These are phyloP conservation scores for Tangachromis dhanisi DNA, from an alignment of 2,113 vertebrate genomes.

Conservation along the genomic window DNA sequence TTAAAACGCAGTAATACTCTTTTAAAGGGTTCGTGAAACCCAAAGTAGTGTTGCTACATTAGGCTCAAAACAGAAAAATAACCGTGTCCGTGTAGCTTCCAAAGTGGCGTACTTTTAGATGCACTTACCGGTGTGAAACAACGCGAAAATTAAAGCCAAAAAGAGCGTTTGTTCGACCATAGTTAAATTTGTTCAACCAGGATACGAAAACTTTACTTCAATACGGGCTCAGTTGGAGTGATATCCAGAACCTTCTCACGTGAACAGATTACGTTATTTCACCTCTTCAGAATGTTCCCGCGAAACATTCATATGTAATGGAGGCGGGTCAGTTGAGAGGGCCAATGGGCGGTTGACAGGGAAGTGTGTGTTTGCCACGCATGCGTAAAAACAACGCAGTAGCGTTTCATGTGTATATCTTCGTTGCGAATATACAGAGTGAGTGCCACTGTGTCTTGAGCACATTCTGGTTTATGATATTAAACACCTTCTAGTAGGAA, in stretches of 20 bases:
- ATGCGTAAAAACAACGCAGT: neutral
- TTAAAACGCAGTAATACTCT: neutral
- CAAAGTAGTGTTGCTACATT: neutral
- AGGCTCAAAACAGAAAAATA: neutral
- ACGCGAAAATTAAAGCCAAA: neutral
- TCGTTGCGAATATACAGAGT: neutral
- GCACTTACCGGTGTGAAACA: neutral
- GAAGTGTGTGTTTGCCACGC: neutral
- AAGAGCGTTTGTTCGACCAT: accelerated
- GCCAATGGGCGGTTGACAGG: neutral
- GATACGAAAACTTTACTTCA: neutral
- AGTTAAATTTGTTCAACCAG: neutral
- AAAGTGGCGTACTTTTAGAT: neutral
- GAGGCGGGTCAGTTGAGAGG: accelerated
- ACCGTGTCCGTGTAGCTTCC: neutral
- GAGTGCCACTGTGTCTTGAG: neutral
- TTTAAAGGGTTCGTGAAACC: neutral
- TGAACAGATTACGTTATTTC: neutral
- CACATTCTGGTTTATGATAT: neutral
- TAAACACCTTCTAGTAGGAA: neutral
- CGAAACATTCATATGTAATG: accelerated
- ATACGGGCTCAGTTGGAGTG: neutral
- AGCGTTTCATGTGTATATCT: neutral
- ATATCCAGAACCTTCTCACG: neutral
- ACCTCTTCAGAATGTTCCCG: neutral